Conservation (phyloP, 37 sponge, comb jelly and placozoan genomes). For the Petrosia ficiformis region DNA sequence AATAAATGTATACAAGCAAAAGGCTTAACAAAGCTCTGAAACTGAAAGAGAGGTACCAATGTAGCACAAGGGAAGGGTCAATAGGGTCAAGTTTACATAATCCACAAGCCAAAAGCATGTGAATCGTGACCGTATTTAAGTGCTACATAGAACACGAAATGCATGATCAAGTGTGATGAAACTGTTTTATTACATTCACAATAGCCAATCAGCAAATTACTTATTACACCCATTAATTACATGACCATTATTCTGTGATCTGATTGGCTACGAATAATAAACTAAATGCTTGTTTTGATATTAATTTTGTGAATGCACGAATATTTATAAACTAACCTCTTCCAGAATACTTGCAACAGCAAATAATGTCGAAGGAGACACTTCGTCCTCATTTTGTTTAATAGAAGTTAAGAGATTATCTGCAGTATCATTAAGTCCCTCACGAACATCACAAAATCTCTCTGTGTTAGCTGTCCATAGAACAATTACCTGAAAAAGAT, state of each 20-base stretch:
- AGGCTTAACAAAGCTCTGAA: not conserved
- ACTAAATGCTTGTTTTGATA: no score
- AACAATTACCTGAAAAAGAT: slow-evolving; percentile 70
- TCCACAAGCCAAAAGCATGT: no score
- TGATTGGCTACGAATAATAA: no score
- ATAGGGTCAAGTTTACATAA: no score
- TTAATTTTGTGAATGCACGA: not conserved
- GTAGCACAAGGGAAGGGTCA: no score
- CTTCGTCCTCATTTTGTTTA: slow-evolving; percentile 52
- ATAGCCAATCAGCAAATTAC: no score
- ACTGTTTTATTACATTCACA: no score
- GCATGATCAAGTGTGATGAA: no score
- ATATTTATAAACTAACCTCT: slow-evolving; percentile 34
- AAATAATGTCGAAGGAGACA: slow-evolving; percentile 90
- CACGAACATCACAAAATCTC: slow-evolving; percentile 75
- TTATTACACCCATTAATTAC: not conserved
- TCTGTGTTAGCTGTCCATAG: slow-evolving; percentile 96
- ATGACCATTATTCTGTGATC: not conserved
- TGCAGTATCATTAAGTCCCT: slow-evolving; percentile 77
- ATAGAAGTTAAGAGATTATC: slow-evolving; percentile 71
- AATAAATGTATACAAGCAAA: not conserved
- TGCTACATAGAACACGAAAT: no score
- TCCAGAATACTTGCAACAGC: slow-evolving; percentile 86
- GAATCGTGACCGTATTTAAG: no score
- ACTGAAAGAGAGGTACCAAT: no score